phyloP scores from a whole-genome alignment of 2,888 invertebrate species.

The Drosophila tripunctata region DNA sequence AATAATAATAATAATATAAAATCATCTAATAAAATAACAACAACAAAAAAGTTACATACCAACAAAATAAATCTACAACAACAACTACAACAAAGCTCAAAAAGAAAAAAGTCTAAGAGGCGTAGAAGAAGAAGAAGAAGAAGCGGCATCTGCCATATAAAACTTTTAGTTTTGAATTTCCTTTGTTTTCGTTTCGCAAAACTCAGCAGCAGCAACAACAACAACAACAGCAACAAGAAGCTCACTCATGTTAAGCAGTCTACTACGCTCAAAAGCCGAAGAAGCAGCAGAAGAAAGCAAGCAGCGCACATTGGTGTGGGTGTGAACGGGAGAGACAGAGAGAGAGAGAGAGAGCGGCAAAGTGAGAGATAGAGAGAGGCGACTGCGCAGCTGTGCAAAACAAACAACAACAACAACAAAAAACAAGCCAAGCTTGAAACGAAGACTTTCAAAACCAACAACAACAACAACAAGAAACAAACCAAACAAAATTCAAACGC shows the following conservation, averaged over 20 bases:
- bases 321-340: constrained; percentile 34
- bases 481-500: constrained; percentile 70
- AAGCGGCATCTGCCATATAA: constrained; percentile 71
- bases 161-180: constrained; percentile 70
- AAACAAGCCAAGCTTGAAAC: constrained; percentile 77
- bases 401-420: constrained; percentile 45
- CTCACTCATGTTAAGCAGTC: constrained; percentile 41
- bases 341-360: constrained; percentile 32
- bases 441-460: constrained; percentile 66
- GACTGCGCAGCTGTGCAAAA: constrained; percentile 67
- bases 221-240: constrained; percentile 27
- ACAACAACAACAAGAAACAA: constrained; percentile 72
- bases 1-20: constrained; percentile 84
- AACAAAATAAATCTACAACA: constrained; percentile 57
- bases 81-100: constrained; percentile 71
- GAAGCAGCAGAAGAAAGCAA: constrained; percentile 15
- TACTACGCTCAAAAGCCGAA: constrained; percentile 30
- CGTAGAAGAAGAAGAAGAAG: no score
- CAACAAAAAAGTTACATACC: constrained; percentile 60
- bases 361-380: no score
- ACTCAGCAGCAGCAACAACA: constrained; percentile 1
- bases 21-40: constrained; percentile 78
- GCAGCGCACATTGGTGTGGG: constrained; percentile 28
- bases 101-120: constrained; percentile 72
- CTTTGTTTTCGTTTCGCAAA: constrained; percentile 69